Percentiles rank a stretch among this genome's conserved stretches.
Conservation (phyloP, 2,797 vertebrate genomes). For the Gymnoscopelus microlampas region DNA sequence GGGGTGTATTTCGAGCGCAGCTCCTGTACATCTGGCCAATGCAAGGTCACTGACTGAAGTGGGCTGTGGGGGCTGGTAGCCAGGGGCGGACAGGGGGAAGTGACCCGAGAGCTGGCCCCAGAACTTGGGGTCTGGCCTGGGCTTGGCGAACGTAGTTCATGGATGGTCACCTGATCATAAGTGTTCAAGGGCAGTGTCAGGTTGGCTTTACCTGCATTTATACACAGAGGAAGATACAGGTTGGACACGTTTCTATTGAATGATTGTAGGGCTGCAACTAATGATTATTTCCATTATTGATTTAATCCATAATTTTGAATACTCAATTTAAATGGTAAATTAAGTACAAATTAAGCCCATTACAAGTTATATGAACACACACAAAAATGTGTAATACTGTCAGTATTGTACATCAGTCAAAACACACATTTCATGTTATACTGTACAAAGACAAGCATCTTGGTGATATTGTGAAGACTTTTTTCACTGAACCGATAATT, state of each 20-base stretch:
- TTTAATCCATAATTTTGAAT: no score
- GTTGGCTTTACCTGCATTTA: constrained; percentile 78
- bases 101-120: constrained; percentile 62
- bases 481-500: no score
- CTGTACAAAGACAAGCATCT: no score
- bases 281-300: no score
- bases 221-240: constrained; percentile 25
- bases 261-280: not conserved
- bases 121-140: constrained; percentile 60
- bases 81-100: constrained; percentile 42
- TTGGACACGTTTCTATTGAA: not conserved
- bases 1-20: constrained; percentile 86
- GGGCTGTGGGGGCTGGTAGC: constrained; percentile 81
- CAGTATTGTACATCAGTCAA: no score
- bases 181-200: constrained; percentile 66
- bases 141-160: constrained; percentile 74
- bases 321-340: no score
- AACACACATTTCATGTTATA: no score
- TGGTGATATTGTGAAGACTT: no score
- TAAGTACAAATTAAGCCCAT: no score
- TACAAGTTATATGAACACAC: no score
- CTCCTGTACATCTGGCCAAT: constrained; percentile 91
- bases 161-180: constrained; percentile 69
- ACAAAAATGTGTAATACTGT: no score
- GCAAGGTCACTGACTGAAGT: constrained; percentile 78